Base-by-base conservation (phyloP, 1,140 invertebrate species). In the Cyclargus thomasi region DNA sequence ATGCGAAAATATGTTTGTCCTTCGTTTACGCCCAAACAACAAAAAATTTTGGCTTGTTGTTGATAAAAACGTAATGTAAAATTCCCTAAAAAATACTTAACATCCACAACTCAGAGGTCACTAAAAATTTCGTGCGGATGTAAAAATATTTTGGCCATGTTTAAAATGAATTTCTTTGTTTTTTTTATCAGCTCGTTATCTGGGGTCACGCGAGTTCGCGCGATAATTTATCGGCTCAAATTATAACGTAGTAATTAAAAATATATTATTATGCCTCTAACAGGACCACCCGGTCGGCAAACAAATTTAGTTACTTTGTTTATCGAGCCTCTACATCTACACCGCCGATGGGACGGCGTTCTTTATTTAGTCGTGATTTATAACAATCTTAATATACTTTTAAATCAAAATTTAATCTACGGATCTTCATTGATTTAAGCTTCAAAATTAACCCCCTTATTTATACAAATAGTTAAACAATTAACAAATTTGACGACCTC, bases 221-320 rank as follows among this genome's bases (percentile, higher is more conserved):
- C 55, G 17, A 59, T 20, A 59, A 59, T 59, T 59, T 59, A 59
- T 59, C 18, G 55, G 18, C 55, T 21, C 55, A 59, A 59, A 59
- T 59, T 59, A 59, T 59, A 59, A 59, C 17, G 17, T 21, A 21
- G 55, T 59, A 59, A 59, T 59, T 59, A 59, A 59, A 59, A 59
- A 59, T 59, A 59, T 59, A 59, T 59, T 59, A 59, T 59, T 59
- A 59, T 18, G 20, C 18, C 18, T 59, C 55, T 59, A 59, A 59
- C 55, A 59, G 55, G 55, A 59, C 55, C 55, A 59, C 55, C 55
- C 55, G 20, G 55, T 59, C 55, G 55, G 55, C 20, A 59, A 59
- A 59, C 55, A 59, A 59, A 59, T 59, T 59, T 20, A 21, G 55
- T 59, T 59, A 59, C 55, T n/a, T 20, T 21, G 55, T 59, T 59